These are phyloP conservation scores for Molothrus ater DNA, from an alignment of 2,797 vertebrate genomes.

Conservation along the genomic window DNA sequence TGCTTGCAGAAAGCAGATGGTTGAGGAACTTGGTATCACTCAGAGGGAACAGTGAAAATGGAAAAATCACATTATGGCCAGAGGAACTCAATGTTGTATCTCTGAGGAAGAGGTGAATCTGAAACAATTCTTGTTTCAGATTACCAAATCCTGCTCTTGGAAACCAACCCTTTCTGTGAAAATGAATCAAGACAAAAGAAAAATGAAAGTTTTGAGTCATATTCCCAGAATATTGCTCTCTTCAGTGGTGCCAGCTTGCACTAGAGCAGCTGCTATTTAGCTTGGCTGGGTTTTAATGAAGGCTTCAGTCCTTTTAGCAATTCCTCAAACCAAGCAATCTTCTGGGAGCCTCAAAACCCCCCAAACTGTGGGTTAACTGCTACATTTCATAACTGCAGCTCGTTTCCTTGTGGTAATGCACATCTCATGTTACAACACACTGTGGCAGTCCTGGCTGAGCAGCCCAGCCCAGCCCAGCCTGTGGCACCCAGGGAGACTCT, in stretches of 20 bases:
- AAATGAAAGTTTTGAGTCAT: not conserved
- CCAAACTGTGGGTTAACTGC: rapidly evolving
- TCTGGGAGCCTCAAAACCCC: not conserved
- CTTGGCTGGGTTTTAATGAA: not conserved
- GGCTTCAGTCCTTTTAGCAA: not conserved
- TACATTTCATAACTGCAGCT: not conserved
- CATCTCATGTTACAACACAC: rapidly evolving
- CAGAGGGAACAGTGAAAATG: not conserved
- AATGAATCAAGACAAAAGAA: not conserved
- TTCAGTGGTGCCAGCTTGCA: not conserved
- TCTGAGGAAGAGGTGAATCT: not conserved
- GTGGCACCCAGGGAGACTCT: not conserved
- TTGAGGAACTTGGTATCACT: not conserved
- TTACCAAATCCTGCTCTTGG: not conserved
- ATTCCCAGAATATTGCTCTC: not conserved
- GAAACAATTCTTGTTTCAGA: not conserved
- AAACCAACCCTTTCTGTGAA: not conserved
- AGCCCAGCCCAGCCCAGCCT: not conserved
- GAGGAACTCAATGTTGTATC: not conserved
- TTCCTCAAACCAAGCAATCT: not conserved
- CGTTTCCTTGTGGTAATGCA: not conserved
- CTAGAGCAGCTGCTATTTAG: not conserved
- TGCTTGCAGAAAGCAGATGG: not conserved
- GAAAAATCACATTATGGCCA: not conserved
- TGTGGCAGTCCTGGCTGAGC: not conserved